A percentile compares a stretch with the other conserved stretches of the same genome.
Conservation (phyloP, 2,113 vertebrate species). For the Spermophilus dauricus region DNA sequence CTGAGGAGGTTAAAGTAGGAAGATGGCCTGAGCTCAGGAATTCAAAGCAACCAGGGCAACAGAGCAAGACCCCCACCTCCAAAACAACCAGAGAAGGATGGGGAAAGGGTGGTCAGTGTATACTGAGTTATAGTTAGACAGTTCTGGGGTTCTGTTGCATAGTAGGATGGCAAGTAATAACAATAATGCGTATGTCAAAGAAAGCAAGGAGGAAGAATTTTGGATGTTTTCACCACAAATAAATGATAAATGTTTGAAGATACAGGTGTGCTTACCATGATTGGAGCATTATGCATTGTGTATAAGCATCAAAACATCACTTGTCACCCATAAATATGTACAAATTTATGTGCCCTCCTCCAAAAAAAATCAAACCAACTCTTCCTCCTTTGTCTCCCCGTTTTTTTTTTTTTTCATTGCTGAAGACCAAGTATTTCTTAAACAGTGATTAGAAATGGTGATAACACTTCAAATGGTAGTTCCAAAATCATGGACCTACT, state of each 20-base stretch:
- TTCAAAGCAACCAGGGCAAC: background rate
- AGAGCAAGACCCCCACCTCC: background rate
- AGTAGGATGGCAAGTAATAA: background rate
- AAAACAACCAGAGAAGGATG: background rate
- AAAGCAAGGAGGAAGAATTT: background rate
- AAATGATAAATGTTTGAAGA: background rate
- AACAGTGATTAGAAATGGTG: background rate
- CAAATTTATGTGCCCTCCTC: background rate
- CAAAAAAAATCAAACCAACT: background rate
- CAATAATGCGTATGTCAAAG: background rate
- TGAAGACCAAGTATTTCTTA: slow-evolving; percentile 1
- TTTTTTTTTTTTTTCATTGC: background rate
- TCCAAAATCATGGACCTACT: background rate
- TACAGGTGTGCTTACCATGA: background rate
- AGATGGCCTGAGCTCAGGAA: background rate
- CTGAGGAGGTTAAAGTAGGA: background rate
- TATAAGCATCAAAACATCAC: background rate
- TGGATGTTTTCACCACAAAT: background rate
- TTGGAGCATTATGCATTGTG: background rate
- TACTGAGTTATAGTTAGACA: background rate
- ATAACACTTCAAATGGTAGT: background rate
- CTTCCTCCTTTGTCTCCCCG: background rate
- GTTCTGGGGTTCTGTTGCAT: background rate
- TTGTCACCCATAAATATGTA: background rate
- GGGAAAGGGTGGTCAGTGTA: background rate